These are phyloP conservation scores for Aurelia sp. DNA, from an alignment of 30 jellyfish, hydroid and myxozoan genomes.

Conservation along the genomic window DNA sequence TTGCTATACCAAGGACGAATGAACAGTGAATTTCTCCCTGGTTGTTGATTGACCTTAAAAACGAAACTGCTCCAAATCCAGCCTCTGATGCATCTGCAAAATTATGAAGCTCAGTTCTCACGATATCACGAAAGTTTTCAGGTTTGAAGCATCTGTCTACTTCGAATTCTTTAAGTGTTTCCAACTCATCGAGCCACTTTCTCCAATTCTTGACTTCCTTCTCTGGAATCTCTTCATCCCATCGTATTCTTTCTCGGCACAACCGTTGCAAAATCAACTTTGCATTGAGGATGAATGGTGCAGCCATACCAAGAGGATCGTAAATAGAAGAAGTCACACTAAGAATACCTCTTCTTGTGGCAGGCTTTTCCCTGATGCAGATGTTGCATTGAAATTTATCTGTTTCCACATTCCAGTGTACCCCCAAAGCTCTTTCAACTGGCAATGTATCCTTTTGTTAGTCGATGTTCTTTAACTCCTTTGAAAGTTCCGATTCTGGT, in stretches of 20 bases:
- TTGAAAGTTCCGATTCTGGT: conserved; percentile 50
- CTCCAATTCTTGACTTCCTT: conserved; percentile 1
- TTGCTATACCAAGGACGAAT: conserved; percentile 61
- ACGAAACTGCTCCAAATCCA: conserved; percentile 56
- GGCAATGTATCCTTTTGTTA: conserved; percentile 40
- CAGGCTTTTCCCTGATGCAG: conserved; percentile 12
- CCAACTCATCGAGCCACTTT: conserved; percentile 21
- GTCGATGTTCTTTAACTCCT: conserved; percentile 23
- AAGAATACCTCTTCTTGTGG: conserved; percentile 46
- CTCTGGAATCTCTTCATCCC: conserved; percentile 47
- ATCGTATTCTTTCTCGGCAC: conserved; percentile 1
- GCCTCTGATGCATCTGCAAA: conserved; percentile 53
- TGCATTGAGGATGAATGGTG: conserved; percentile 38
- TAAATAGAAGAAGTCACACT: conserved; percentile 18
- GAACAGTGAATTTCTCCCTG: conserved; percentile 32
- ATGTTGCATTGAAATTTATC: conserved; percentile 30
- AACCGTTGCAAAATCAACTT: conserved; percentile 17
- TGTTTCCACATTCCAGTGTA: conserved; percentile 27
- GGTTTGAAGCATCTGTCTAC: conserved; percentile 20
- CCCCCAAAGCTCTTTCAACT: conserved; percentile 54
- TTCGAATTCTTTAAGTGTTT: background rate
- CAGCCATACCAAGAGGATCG: conserved; percentile 55
- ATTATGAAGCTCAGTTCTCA: conserved; percentile 19
- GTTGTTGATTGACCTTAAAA: conserved; percentile 3
- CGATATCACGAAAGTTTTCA: conserved; percentile 4